These are phyloP conservation scores for Lucifuga dentata DNA, from an alignment of 2,113 vertebrate species.

Conservation along the genomic window DNA sequence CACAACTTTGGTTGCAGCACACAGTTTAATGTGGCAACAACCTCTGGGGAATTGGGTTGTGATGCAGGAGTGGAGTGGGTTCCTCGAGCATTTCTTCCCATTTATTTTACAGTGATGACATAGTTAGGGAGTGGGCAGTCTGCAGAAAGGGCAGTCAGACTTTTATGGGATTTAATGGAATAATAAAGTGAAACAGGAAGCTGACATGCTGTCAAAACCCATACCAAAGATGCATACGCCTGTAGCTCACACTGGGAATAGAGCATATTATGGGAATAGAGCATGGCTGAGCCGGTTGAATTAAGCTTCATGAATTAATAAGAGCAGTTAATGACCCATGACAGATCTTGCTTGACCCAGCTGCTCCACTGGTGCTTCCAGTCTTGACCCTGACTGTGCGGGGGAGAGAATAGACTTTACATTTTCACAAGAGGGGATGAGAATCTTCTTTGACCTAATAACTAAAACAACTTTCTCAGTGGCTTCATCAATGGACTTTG, in stretches of 20 bases:
- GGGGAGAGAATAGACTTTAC: conserved; percentile 49
- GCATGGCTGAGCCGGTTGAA: conserved; percentile 40
- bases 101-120: conserved; percentile 42
- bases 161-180: conserved; percentile 39
- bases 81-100: conserved; percentile 30
- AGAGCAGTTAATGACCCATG: conserved; percentile 67
- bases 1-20: conserved; percentile 36
- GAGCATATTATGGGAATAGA: conserved; percentile 50
- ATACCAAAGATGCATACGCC: conserved; percentile 10
- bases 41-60: conserved; percentile 38
- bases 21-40: conserved; percentile 45
- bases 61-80: conserved; percentile 40
- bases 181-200: conserved; percentile 42
- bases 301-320: conserved; percentile 71
- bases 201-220: conserved; percentile 38
- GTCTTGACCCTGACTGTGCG: conserved; percentile 34
- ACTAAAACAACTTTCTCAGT: conserved; percentile 34
- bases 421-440: conserved; percentile 40
- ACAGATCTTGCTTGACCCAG: conserved; percentile 62
- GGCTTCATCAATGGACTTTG: conserved; percentile 19
- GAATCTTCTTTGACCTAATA: conserved; percentile 48
- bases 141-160: conserved; percentile 4
- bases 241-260: conserved; percentile 38
- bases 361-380: conserved; percentile 60
- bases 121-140: conserved; percentile 5